Conservation (phyloP, 1,140 invertebrate species). For the Brachionus rotundiformis region DNA sequence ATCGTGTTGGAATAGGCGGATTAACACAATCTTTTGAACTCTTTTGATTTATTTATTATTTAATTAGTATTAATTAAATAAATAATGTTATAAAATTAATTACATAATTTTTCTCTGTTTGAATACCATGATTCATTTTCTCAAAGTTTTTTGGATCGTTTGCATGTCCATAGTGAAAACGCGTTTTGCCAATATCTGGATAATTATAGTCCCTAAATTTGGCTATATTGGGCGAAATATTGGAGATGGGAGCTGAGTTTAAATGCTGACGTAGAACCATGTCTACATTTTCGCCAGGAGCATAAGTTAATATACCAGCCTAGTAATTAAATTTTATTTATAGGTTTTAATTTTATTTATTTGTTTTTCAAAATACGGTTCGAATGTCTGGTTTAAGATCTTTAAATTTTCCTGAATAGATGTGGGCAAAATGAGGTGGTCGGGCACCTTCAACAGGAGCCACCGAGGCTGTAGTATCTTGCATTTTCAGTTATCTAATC, state of each 20-base stretch:
- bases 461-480: background rate
- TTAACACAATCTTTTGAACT: slow-evolving; percentile 58
- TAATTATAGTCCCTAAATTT: slow-evolving; percentile 29
- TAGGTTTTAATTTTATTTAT: background rate
- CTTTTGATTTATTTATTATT: background rate
- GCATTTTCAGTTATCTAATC: background rate
- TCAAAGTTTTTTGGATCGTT: slow-evolving; percentile 60
- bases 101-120: slow-evolving; percentile 44
- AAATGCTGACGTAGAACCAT: slow-evolving; percentile 49
- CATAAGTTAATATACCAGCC: slow-evolving; percentile 61
- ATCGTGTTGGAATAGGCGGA: slow-evolving; percentile 59
- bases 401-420: slow-evolving; percentile 64
- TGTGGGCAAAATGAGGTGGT: slow-evolving; percentile 59
- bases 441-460: background rate
- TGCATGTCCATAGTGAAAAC: slow-evolving; percentile 62
- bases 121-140: slow-evolving; percentile 61
- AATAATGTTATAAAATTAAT: background rate
- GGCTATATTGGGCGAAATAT: background rate
- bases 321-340: slow-evolving; percentile 54
- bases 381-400: slow-evolving; percentile 58
- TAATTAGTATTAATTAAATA: background rate
- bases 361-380: slow-evolving; percentile 56
- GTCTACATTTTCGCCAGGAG: slow-evolving; percentile 58
- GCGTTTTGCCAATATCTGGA: slow-evolving; percentile 60
- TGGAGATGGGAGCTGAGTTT: background rate